Evolutionary conservation across 2,113 vertebrate species (phyloP).

Genomic region (Chaetodon trifascialis): DNA sequence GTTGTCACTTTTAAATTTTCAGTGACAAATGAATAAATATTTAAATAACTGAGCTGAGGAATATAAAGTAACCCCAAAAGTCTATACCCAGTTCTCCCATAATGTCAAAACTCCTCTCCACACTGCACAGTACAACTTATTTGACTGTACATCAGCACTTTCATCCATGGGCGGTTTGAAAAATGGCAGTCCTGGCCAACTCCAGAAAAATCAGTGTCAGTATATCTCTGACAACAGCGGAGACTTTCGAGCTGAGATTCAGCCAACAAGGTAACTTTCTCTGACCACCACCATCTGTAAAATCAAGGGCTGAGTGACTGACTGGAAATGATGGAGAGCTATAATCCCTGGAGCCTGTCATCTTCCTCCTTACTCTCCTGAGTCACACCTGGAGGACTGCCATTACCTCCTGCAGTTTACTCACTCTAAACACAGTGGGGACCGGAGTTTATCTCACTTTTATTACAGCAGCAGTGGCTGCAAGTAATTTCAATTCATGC

Average conservation of each 20-base stretch:
- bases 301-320: slow-evolving; percentile 8
- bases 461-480: neutral
- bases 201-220: neutral
- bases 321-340: slow-evolving; percentile 6
- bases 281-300: neutral
- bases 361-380: slow-evolving; percentile 1
- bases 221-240: neutral
- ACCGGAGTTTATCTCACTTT: neutral
- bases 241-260: slow-evolving; percentile 1
- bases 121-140: neutral
- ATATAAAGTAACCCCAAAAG: slow-evolving; percentile 1
- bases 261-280: slow-evolving; percentile 19
- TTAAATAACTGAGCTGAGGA: neutral
- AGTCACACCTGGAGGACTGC: slow-evolving; percentile 1
- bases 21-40: neutral
- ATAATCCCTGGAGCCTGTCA: neutral
- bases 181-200: slow-evolving; percentile 11
- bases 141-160: neutral
- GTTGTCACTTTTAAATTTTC: neutral
- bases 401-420: neutral
- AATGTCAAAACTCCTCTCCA: neutral
- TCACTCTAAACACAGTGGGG: neutral
- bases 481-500: neutral
- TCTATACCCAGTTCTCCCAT: neutral
- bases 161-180: slow-evolving; percentile 16